Evolutionary conservation across 1,140 invertebrate species (phyloP), one percentile per base, ranked within the genome.

Genomic region (Choristoneura fumiferana): DNA sequence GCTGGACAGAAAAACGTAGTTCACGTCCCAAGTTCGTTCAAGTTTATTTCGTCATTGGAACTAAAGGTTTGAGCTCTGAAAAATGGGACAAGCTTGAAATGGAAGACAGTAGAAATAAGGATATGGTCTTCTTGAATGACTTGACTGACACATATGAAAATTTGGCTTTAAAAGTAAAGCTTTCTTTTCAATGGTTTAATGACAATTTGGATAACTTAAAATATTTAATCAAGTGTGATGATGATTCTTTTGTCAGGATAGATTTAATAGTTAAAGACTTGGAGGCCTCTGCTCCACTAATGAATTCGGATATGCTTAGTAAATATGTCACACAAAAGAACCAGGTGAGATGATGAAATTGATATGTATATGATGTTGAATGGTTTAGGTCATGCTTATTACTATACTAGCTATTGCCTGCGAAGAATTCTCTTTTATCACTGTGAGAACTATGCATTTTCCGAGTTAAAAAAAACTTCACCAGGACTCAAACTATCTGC

Each of bases 141-240:
- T 69, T 86, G 52, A 69, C 80, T 59, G 86, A 88, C 63, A 76
- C 57, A 10, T 88, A 88, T 68, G 73, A 77, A 40, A 81, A 81
- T 49, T 73, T 88, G 57, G 60, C 85, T 12, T 38, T 57, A 8
- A 88, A 88, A 63, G 52, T 86, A 54, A 58, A 83, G 13, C 43
- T 65, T 38, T 70, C 81, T 2, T 57, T 89, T 45, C 57, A 65
- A 57, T 87, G 82, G 82, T 18, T 81, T 0, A 68, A 63, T 62
- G 60, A 63, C 5, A 78, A 82, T 71, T 61, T 84, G 12, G 76
- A 70, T 18, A 43, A 72, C 17, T 49, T 86, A 38, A 86, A 84
- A 61, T 87, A 89, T 76, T 54, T 87, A 9, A 73, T 89, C 17
- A 89, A 89, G 66, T 84, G 82, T 82, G 86, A 89, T 74, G 86